phyloP scores from a whole-genome alignment of 53 echinoderm and acorn worm genomes.

The Actinopyga echinites region DNA sequence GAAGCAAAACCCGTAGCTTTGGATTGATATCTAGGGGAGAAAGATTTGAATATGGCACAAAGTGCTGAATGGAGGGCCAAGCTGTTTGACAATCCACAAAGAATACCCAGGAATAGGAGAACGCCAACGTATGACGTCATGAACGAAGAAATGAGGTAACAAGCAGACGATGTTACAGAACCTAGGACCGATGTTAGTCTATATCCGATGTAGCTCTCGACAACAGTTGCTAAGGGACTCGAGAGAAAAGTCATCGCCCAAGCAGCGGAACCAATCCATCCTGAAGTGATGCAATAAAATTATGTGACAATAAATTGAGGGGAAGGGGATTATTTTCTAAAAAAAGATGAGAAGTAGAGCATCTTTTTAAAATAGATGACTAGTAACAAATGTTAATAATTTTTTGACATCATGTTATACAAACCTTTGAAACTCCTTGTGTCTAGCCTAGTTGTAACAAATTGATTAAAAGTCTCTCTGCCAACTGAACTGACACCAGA shows the following conservation, averaged over 20 bases:
- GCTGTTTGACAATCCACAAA: not conserved
- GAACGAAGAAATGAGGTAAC: conserved; percentile 10
- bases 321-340: no score
- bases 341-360: no score
- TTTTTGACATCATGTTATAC: no score
- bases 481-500: no score
- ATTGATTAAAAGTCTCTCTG: no score
- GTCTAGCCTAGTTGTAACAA: no score
- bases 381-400: no score
- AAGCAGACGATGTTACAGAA: not conserved
- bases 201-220: not conserved
- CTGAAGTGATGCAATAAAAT: no score
- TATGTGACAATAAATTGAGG: no score
- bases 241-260: not conserved
- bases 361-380: no score
- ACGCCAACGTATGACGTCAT: not conserved
- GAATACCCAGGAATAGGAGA: not conserved
- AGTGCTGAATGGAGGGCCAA: not conserved
- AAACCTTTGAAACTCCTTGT: no score
- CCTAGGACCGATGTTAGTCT: conserved; percentile 2
- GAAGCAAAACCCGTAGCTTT: not conserved
- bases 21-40: not conserved
- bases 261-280: conserved; percentile 15
- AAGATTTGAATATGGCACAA: conserved; percentile 4
- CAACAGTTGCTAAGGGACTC: not conserved